Conservation (phyloP, 2,113 vertebrate genomes). For the Dasyornis broadbenti region DNA sequence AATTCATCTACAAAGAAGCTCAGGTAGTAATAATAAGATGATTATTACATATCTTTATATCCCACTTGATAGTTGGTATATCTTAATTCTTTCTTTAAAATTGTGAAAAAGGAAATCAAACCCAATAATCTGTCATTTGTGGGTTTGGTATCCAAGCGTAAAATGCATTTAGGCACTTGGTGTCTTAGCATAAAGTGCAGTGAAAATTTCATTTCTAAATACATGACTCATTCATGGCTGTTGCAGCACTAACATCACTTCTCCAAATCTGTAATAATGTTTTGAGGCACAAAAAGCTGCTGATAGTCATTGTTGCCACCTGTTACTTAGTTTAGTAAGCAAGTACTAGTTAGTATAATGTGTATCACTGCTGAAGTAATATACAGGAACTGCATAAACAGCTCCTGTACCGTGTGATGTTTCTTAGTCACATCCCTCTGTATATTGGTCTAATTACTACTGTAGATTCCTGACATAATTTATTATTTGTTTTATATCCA, state of each 20-base stretch:
- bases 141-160: background rate
- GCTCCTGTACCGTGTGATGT: background rate
- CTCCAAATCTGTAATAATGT: background rate
- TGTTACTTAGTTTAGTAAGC: background rate
- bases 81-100: background rate
- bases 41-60: background rate
- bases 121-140: background rate
- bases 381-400: background rate
- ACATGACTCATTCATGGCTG: background rate
- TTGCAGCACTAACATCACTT: background rate
- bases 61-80: background rate
- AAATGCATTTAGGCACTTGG: background rate
- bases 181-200: background rate
- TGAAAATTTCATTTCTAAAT: background rate
- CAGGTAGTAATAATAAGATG: background rate
- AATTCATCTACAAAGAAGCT: background rate
- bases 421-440: background rate
- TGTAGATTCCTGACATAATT: background rate
- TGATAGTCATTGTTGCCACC: background rate
- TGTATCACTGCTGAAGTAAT: background rate
- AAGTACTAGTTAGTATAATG: background rate
- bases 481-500: slow-evolving; percentile 67
- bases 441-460: background rate
- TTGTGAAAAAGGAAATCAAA: background rate
- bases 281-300: background rate